phyloP scores from a whole-genome alignment of 2,113 vertebrate species.

The Chaenogobius annularis region DNA sequence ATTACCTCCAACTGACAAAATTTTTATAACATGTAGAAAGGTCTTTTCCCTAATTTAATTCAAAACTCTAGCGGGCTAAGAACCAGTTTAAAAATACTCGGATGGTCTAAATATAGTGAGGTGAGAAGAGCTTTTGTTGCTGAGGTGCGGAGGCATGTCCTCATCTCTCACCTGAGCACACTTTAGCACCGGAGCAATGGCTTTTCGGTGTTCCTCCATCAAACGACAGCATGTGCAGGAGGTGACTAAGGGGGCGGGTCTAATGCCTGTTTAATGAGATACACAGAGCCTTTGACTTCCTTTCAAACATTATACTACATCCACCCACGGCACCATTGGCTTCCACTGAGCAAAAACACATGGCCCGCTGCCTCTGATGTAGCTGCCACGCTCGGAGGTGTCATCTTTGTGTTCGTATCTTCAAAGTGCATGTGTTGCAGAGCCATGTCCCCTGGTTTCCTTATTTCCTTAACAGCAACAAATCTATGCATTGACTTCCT shows the following conservation, averaged over 20 bases:
- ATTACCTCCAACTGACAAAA: too few species aligned
- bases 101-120: not conserved
- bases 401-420: constrained; percentile 17
- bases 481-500: constrained; percentile 44
- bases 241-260: constrained; percentile 39
- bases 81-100: not conserved
- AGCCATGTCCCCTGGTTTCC: constrained; percentile 22
- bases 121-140: not conserved
- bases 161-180: constrained; percentile 18
- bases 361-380: constrained; percentile 32
- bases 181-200: constrained; percentile 9
- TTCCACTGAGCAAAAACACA: constrained; percentile 27
- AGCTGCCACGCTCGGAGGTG: constrained; percentile 34
- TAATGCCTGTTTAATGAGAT: constrained; percentile 67
- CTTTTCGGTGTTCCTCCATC: not conserved
- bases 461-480: constrained; percentile 52
- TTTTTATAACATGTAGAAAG: not conserved
- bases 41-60: not conserved
- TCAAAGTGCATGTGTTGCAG: constrained; percentile 39
- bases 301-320: constrained; percentile 41
- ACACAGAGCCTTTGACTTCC: constrained; percentile 33
- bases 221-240: constrained; percentile 10
- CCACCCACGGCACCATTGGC: constrained; percentile 54
- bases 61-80: not conserved
- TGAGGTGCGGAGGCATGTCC: not conserved